Evolutionary conservation across 2,113 vertebrate species (phyloP), one percentile per base, ranked within the genome.

Genomic region (Micronycteris hirsuta): DNA sequence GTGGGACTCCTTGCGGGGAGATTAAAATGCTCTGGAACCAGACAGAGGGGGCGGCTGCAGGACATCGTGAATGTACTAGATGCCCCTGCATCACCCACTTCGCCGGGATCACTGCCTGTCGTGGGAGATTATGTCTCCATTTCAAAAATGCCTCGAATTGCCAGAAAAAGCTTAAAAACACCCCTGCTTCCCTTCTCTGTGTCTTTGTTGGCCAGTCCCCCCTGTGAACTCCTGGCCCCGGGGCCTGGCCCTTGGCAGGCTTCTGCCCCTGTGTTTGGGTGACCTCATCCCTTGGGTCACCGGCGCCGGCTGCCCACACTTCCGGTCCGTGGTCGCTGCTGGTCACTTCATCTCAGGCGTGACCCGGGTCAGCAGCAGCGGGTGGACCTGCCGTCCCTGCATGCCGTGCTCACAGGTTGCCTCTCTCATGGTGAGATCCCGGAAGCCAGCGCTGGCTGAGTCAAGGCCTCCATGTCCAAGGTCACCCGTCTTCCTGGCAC

Each of bases 241-340:
- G 80, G 56, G 19, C 20, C 0, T 28, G 12, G 17, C 8, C 0
- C 0, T 14, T 20, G 45, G 12, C 26, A 52, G 7, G 4, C 5
- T 1, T 5, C 31, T 10, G 0, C 12, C 19, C 28, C 19, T 70
- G 16, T 7, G 9, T 33, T 1, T 14, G 3, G 1, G n/a, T 0
- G 0, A 45, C 47, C 15, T 26, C 15, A 1, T 3, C 15, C 31
- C 11, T 22, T 0, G 0, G 71, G 71, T 22, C 71, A 43, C 14
- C 16, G 13, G 65, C 2, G 16, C 12, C 0, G 10, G 15, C 24
- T 4, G 2, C 12, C 56, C 58, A 31, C 7, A 3, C 43, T 15
- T 13, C 36, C 8, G 24, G 56, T 49, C 68, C 45, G 45, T 26
- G 56, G 58, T 17, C 28, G 1, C 28, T 4, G 1, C 0, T 2